Base-by-base conservation (phyloP, 2,797 vertebrate species). In the Cichlasoma orientale region DNA sequence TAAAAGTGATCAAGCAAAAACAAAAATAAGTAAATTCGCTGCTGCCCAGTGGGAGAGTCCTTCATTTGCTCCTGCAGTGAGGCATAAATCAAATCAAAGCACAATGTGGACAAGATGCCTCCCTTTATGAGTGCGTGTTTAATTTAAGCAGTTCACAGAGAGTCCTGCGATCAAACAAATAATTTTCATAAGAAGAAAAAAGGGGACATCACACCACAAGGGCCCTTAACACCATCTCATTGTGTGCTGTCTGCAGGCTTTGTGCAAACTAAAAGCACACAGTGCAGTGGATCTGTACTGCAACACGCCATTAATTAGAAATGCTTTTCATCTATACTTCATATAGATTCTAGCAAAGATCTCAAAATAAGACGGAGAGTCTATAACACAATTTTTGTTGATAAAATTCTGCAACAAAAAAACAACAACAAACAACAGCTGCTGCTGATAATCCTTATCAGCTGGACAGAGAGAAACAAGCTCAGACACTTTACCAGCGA, bases 141-240 rank as follows among this genome's bases (percentile, higher is more conserved):
- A 91, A 90, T 92, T 87, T 77, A 79, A 78, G 52, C 52, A 69
- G 77, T 88, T 83, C 77, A 80, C 75, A 75, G 71, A 78, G 70
- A 82, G 70, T 1, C 5, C 56, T 53, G 71, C 61, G 79, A 90
- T 89, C 82, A 86, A 88, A 90, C 82, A 77, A 83, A 79, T 82
- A 0, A 85, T 92, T 88, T 87, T 80, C 78, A 87, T 85, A 68
- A 82, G 78, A 38, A 74, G 70, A 53, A 75, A 57, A 63, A 89
- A 80, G n/a, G 59, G 79, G 78, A 82, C 52, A 41, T 57, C 59
- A 18, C 69, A 68, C 59, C 71, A 56, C 7, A 19, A 85, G 70
- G 72, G 74, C 80, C 41, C 54, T 77, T 56, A 57, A 71, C 58
- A 56, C 56, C 14, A 21, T 44, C 75, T 83, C 75, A 55, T 19